A percentile compares a stretch with the other conserved stretches of the same genome.
phyloP scores from a whole-genome alignment of 92 coral and sea anemone genomes.

The Phenganax subtilis region DNA sequence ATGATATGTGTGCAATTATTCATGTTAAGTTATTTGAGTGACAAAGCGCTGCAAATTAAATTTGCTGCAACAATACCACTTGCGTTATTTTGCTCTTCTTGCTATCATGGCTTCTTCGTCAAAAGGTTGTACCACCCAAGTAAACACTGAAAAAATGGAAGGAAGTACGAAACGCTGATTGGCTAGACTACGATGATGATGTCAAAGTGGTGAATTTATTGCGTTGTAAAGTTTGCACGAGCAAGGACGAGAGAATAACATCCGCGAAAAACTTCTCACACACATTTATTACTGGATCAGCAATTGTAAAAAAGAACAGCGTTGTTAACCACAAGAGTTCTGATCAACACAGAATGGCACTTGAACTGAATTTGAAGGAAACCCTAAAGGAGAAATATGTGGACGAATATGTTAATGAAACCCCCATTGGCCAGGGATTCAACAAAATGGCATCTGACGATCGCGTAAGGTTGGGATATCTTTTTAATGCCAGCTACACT shows the following conservation, averaged over 20 bases:
- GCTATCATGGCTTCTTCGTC: slow-evolving; percentile 10
- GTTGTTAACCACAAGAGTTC: not conserved
- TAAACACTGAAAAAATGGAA: slow-evolving; percentile 18
- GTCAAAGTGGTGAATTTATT: slow-evolving; percentile 14
- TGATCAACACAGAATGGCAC: slow-evolving; percentile 10
- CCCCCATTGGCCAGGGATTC: slow-evolving; percentile 29
- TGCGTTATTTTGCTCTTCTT: not conserved
- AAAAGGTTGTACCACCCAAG: slow-evolving; percentile 27
- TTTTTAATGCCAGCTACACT: slow-evolving; percentile 21
- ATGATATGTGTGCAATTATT: no score
- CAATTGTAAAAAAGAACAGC: slow-evolving; percentile 13
- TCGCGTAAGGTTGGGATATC: slow-evolving; percentile 18
- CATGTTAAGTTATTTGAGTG: no score
- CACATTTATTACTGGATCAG: slow-evolving; percentile 13
- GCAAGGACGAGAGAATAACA: slow-evolving; percentile 17
- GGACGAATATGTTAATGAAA: slow-evolving; percentile 7
- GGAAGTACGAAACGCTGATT: slow-evolving; percentile 13
- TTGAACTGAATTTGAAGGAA: slow-evolving; percentile 10
- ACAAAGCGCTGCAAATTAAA: no score
- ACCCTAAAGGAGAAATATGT: slow-evolving; percentile 11
- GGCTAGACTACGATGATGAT: slow-evolving; percentile 29
- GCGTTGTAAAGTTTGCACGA: slow-evolving; percentile 24
- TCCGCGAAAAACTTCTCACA: slow-evolving; percentile 4
- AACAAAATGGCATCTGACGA: slow-evolving; percentile 21
- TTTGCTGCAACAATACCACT: no score